These are phyloP conservation scores for Elanoides forficatus DNA, from an alignment of 2,113 vertebrate species.

Conservation along the genomic window DNA sequence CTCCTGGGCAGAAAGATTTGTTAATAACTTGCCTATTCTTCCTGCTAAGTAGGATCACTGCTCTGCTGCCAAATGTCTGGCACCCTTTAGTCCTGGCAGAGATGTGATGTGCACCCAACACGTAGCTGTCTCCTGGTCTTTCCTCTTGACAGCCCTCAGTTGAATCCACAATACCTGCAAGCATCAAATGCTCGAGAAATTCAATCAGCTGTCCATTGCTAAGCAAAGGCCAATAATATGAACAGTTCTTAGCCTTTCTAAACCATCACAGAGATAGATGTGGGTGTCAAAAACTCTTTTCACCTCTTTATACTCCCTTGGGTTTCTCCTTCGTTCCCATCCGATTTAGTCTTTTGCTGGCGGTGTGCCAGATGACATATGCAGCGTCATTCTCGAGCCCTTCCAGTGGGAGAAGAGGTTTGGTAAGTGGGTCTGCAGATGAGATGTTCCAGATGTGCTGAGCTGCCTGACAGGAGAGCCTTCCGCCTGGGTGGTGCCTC, in stretches of 20 bases:
- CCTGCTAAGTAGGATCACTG: conserved; percentile 72
- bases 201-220: background rate
- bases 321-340: background rate
- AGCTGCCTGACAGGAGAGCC: background rate
- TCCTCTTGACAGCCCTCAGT: conserved; percentile 10
- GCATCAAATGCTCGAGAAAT: background rate
- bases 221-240: background rate
- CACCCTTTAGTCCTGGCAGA: conserved; percentile 25
- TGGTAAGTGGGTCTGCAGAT: background rate
- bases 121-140: conserved; percentile 52
- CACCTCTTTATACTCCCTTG: background rate
- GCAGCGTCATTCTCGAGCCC: background rate
- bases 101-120: conserved; percentile 10
- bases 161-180: background rate
- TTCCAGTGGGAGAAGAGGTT: background rate
- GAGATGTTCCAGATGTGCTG: background rate
- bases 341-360: background rate
- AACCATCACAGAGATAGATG: background rate
- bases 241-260: conserved; percentile 7
- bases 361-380: background rate
- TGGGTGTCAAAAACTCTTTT: conserved; percentile 8
- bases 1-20: conserved; percentile 75
- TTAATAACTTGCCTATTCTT: conserved; percentile 80
- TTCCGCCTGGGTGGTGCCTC: background rate
- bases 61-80: conserved; percentile 57